These are phyloP conservation scores for Thecophora atra DNA, from an alignment of 2,888 invertebrate species.

Conservation along the genomic window DNA sequence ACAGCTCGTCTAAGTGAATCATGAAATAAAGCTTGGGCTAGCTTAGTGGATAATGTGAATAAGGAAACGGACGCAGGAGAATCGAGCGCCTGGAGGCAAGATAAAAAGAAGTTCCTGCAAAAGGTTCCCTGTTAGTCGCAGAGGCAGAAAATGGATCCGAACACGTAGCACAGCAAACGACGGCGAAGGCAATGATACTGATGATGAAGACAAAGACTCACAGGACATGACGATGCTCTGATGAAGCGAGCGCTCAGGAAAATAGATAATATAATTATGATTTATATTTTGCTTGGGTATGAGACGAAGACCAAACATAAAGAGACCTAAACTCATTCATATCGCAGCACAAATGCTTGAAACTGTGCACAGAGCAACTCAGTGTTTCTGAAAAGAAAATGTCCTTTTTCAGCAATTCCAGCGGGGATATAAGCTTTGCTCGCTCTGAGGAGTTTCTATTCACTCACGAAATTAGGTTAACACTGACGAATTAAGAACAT, in stretches of 20 bases:
- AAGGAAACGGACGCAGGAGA: background rate
- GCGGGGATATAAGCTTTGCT: constrained; percentile 14
- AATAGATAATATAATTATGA: constrained; percentile 21
- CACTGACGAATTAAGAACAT: constrained; percentile 35
- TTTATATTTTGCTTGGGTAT: constrained; percentile 20
- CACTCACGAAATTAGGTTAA: constrained; percentile 32
- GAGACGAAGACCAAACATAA: background rate
- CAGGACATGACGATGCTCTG: constrained; percentile 12
- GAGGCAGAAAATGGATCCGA: background rate
- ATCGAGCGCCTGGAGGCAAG: background rate
- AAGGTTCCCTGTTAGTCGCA: background rate
- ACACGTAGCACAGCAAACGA: constrained; percentile 11
- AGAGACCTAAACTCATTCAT: background rate
- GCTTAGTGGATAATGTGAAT: background rate
- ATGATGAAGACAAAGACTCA: constrained; percentile 9
- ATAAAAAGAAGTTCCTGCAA: background rate
- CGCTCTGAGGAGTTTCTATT: constrained; percentile 24
- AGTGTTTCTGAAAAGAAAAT: background rate
- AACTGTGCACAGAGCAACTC: background rate
- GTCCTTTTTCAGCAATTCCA: constrained; percentile 16
- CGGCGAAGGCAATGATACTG: too few relatives aligned
- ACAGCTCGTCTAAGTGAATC: constrained; percentile 5
- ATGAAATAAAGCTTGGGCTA: constrained; percentile 9
- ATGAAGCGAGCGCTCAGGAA: background rate
- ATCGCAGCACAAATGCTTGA: constrained; percentile 3